Evolutionary conservation across 2,888 invertebrate genomes (phyloP).

Genomic region (Sesia bembeciformis): DNA sequence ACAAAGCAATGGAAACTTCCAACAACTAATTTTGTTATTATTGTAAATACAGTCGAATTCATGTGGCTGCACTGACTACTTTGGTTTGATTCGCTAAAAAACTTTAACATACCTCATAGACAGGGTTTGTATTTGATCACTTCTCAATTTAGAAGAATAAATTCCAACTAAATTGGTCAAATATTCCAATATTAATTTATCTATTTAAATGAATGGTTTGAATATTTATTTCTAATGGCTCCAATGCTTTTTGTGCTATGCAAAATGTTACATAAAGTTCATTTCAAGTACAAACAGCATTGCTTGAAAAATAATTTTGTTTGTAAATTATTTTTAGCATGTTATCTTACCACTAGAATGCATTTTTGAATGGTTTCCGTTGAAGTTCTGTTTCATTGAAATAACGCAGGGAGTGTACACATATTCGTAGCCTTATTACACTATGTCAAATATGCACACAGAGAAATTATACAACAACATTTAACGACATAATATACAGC

Average conservation of each 20-base stretch:
- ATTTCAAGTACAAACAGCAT: slow-evolving; percentile 17
- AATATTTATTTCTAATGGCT: slow-evolving; percentile 3
- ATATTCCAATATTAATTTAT: background rate
- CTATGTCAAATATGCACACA: no score
- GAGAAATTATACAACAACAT: no score
- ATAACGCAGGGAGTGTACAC: background rate
- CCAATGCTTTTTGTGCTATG: slow-evolving; percentile 20
- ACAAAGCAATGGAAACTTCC: background rate
- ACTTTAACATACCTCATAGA: slow-evolving; percentile 15
- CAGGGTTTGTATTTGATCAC: slow-evolving; percentile 7
- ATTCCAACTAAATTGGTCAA: slow-evolving; percentile 3
- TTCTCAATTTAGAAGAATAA: background rate
- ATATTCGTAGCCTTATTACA: no score
- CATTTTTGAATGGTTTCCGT: background rate
- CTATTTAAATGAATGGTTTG: background rate
- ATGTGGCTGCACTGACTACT: slow-evolving; percentile 16
- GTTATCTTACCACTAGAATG: slow-evolving; percentile 3
- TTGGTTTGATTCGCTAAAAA: slow-evolving; percentile 20
- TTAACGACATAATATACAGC: no score
- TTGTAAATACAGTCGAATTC: slow-evolving; percentile 1
- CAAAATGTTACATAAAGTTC: background rate
- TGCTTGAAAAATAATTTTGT: slow-evolving; percentile 5
- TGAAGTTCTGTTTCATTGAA: background rate
- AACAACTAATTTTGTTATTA: background rate
- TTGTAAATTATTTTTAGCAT: slow-evolving; percentile 11